Percentiles rank a stretch among this genome's conserved stretches.
These are phyloP conservation scores for Papilio helenus DNA, from an alignment of 1,140 invertebrate genomes.

Conservation along the genomic window DNA sequence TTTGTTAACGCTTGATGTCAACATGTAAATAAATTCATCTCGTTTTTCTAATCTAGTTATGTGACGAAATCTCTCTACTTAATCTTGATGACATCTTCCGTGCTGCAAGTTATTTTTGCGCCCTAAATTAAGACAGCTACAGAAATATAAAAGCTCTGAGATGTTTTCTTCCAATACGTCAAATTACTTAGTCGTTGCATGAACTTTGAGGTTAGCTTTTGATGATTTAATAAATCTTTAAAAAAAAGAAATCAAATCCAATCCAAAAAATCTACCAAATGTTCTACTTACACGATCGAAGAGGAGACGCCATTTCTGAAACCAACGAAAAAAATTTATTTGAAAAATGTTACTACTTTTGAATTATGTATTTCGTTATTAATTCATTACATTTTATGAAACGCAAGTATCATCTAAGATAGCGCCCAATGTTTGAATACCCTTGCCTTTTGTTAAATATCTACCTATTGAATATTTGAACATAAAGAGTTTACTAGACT, in stretches of 20 bases:
- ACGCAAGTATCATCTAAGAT: neutral
- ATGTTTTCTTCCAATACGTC: neutral
- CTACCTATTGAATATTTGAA: neutral
- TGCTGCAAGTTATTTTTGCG: neutral
- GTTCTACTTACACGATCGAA: conserved; percentile 90
- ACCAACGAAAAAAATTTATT: conserved; percentile 66
- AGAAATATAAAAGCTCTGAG: neutral
- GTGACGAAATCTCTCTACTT: neutral
- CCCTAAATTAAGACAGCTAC: neutral
- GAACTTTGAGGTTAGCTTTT: neutral
- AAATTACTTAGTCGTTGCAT: neutral
- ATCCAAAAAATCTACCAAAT: neutral
- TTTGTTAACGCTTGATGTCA: conserved; percentile 7
- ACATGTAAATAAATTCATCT: conserved; percentile 5
- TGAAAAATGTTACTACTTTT: neutral
- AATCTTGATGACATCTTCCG: conserved; percentile 18
- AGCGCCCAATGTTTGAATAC: neutral
- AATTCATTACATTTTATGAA: conserved; percentile 12
- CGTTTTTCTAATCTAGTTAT: neutral
- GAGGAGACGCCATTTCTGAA: conserved; percentile 92
- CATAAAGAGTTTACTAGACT: too few relatives aligned
- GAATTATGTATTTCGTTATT: conserved; percentile 16
- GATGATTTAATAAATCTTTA: neutral
- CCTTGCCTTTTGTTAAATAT: neutral
- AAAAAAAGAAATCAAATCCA: too few relatives aligned